Base-by-base conservation (phyloP, 1,140 invertebrate genomes). In the Monomorium pharaonis region DNA sequence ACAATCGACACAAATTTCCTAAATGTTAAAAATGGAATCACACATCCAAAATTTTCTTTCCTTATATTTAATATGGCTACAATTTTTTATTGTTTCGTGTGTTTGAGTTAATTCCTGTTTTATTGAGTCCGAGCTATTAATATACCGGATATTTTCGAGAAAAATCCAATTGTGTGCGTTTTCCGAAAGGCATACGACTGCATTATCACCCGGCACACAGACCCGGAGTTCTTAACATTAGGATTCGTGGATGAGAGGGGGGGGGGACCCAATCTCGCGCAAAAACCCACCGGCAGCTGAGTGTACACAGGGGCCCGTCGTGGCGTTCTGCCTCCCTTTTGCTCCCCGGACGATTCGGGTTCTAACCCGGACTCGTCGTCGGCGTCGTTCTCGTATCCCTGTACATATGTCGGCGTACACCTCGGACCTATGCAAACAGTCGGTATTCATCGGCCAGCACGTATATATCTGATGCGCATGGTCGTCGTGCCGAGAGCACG, bases 391-490 rank as follows among this genome's bases (percentile, higher is more conserved):
- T 81, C 78, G 67, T 83, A 83, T 83, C 78, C 78, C 67, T 72
- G 51, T 74, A 83, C 67, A 74, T 69, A 81, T 81, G 78, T 77
- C 78, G 77, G 86, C 84, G 75, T n/a, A n/a, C 91, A 90, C 88
- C 90, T 91, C 92, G 90, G 89, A 92, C 92, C 92, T 93, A 93
- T 92, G 92, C 92, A 93, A 93, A 93, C 92, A 93, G 83, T 54
- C 77, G 90, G 91, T 88, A 93, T 93, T 92, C 92, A 93, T 92
- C 88, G 92, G 89, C 81, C 91, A 74, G 90, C 87, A 85, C 92
- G 88, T 86, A 84, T 72, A 90, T 86, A 89, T 89, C 33, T 70
- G n/a, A n/a, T n/a, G 33, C 54, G 58, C 54, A 54, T 37, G 12
- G 18, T 33, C 51, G 51, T 18, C 42, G 16, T 65, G 76, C 65